These are phyloP conservation scores for Syrmaticus mikado DNA, from an alignment of 2,113 vertebrate species.

Conservation along the genomic window DNA sequence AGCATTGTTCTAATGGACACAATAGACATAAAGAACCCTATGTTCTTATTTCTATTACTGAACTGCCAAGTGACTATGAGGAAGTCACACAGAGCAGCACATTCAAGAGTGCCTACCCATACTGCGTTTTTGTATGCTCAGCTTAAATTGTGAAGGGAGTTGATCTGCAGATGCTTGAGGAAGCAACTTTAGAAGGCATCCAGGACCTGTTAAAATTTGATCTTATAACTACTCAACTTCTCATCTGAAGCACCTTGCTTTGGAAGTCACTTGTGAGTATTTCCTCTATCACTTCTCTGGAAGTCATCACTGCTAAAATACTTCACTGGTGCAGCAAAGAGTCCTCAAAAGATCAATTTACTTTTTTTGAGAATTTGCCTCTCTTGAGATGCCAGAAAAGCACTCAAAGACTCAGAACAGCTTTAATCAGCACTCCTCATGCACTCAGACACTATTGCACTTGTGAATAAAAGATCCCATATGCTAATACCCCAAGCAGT, in stretches of 20 bases:
- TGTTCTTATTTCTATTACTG: constrained; percentile 17
- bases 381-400: background rate
- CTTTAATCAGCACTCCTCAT: background rate
- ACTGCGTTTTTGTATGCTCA: background rate
- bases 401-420: background rate
- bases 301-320: background rate
- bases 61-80: constrained; percentile 42
- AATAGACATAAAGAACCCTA: constrained; percentile 49
- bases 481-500: background rate
- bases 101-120: background rate
- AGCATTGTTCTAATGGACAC: constrained; percentile 52
- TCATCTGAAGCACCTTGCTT: background rate
- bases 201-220: background rate
- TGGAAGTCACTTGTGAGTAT: background rate
- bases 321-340: background rate
- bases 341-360: background rate
- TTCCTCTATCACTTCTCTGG: background rate
- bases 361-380: background rate
- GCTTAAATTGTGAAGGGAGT: background rate
- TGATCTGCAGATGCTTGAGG: background rate
- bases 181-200: background rate
- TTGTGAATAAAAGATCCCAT: background rate
- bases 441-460: background rate
- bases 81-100: background rate
- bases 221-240: background rate